Base-by-base conservation (phyloP, 2,113 vertebrate genomes). In the Aptenodytes forsteri region DNA sequence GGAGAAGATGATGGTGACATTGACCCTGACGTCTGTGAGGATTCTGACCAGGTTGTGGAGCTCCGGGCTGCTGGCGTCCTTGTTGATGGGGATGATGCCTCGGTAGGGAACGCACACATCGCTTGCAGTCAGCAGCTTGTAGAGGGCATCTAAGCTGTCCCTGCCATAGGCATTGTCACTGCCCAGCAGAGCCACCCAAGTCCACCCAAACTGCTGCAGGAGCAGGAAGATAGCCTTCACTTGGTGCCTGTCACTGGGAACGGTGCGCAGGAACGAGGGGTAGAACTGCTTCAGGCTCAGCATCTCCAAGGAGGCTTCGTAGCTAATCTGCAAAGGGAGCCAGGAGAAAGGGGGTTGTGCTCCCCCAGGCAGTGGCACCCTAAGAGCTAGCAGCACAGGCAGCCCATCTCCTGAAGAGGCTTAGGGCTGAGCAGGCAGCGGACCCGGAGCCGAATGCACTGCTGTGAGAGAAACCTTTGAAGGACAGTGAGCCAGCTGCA, bases 251-350 rank as follows among this genome's bases (percentile, higher is more conserved):
- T 99, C 98, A 0, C 98, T 98, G 81, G 98, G 98, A 14, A 99
- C 96, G 12, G 98, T 99, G 76, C 98, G 98, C 20, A 99, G 79
- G 87, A 99, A 99, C 0, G 99, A 99, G 0, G 99, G 98, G 79
- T 97, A 99, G 66, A 76, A 17, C 2, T 13, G 15, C 93, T 98
- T 99, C 30, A 52, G 18, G 30, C 98, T 98, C 72, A 99, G 97
- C 1, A 1, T 30, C 34, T 83, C 95, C 15, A 93, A 96, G 47
- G 98, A 88, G 64, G 99, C 98, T 93, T 98, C 98, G 0, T 99
- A 99, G 97, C 98, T 99, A 61, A 99, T 97, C 99, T 99, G 98
- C 26, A 79, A 70, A 26, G 14, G 36, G 38, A 87, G 22, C 4
- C 81, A 23, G n/a, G 22, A 44, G 49, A 66, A 72, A 55, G 21